Base-by-base conservation (phyloP, 1,140 invertebrate species). In the Euglossa dilemma region DNA sequence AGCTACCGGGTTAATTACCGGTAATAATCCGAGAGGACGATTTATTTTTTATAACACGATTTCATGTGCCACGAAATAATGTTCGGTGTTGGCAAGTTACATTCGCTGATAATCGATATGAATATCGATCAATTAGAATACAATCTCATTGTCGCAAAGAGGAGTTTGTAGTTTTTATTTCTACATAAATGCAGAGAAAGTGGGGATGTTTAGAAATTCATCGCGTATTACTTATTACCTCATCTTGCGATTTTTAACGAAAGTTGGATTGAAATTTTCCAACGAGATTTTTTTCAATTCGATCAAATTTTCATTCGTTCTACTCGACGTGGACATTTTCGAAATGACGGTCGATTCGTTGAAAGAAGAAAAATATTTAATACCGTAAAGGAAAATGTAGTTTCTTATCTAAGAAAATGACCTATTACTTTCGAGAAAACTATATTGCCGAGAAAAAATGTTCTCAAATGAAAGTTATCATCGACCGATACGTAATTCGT, bases 11-110 rank as follows among this genome's bases (percentile, higher is more conserved):
- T n/a, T n/a, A n/a, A n/a, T 36, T 36, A 36, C 4, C 36, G 36
- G 36, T 36, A 36, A 36, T 36, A 36, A 36, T 36, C 36, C 36
- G 36, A 4, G 4, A 36, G 36, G 36, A 59, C 20, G 71, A 59
- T 43, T 73, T 16, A 72, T 43, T 72, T 56, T 64, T 50, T 75
- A 64, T 9, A 36, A 71, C 28, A 28, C 14, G 45, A 64, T 28
- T 63, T 36, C 23, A n/a, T 64, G 64, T 36, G 20, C 23, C 11
- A 47, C 54, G 20, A 6, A n/a, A 11, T 59, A 59, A n/a, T 59
- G n/a, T n/a, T 59, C n/a, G 16, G 25, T 25, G n/a, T n/a, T n/a
- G n/a, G 6, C 25, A 6, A 61, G n/a, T 28, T 25, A 61, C 6
- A 61, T 16, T 25, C 25, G 14, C n/a, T n/a, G 36, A 36, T 36